phyloP scores from a whole-genome alignment of 2,113 vertebrate genomes.

The Oryzias celebensis region DNA sequence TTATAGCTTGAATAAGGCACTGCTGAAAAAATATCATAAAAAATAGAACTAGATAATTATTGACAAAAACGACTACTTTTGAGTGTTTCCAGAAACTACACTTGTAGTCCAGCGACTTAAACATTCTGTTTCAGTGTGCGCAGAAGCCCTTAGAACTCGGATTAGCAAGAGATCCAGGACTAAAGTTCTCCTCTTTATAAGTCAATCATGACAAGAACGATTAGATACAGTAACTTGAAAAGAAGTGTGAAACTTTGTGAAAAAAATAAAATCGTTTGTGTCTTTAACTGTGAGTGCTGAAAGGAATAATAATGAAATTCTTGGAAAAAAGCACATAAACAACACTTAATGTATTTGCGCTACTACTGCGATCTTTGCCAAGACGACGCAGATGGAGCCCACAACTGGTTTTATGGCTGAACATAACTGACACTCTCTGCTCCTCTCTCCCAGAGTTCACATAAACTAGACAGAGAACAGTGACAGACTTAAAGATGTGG shows the following conservation, averaged over 20 bases:
- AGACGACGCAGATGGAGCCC: slow-evolving; percentile 60
- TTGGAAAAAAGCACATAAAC: slow-evolving; percentile 67
- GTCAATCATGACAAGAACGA: slow-evolving; percentile 21
- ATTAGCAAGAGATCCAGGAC: slow-evolving; percentile 21
- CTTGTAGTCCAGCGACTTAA: no score
- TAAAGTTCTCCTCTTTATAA: slow-evolving; percentile 3
- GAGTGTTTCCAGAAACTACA: no score
- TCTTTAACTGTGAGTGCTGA: slow-evolving; percentile 50
- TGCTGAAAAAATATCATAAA: no score
- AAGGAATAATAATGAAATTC: slow-evolving; percentile 58
- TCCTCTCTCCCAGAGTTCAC: slow-evolving; percentile 51
- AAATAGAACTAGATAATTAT: no score
- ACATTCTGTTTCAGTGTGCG: background rate
- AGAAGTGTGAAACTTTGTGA: slow-evolving; percentile 42
- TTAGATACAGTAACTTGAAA: slow-evolving; percentile 12
- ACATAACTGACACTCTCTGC: slow-evolving; percentile 64
- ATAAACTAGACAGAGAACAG: slow-evolving; percentile 64
- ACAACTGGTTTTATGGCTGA: slow-evolving; percentile 58
- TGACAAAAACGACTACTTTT: no score
- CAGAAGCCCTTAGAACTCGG: slow-evolving; percentile 13
- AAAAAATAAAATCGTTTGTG: slow-evolving; percentile 47
- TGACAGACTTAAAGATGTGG: slow-evolving; percentile 59
- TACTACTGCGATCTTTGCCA: slow-evolving; percentile 47
- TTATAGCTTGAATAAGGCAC: no score
- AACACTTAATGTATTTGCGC: slow-evolving; percentile 70